These are phyloP conservation scores for Clarias platycephalus DNA, from an alignment of 2,797 vertebrate species.

Conservation along the genomic window DNA sequence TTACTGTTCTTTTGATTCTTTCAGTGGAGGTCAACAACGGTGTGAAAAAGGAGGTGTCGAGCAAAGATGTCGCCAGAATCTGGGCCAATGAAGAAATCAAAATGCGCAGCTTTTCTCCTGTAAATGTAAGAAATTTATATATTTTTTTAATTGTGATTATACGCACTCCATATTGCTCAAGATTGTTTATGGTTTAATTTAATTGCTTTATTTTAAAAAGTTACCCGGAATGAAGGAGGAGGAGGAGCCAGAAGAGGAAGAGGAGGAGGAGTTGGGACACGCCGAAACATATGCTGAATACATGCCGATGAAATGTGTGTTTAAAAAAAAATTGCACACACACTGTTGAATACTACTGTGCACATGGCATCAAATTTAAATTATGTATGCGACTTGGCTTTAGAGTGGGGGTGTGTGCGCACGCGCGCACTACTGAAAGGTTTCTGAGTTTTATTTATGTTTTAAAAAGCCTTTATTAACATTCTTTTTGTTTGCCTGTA, in stretches of 20 bases:
- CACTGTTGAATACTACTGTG: neutral
- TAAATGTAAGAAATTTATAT: constrained; percentile 76
- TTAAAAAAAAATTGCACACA: neutral
- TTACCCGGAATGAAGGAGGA: constrained; percentile 88
- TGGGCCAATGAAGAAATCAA: constrained; percentile 92
- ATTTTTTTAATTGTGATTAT: constrained; percentile 6
- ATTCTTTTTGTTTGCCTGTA: constrained; percentile 55
- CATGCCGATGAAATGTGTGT: constrained; percentile 96
- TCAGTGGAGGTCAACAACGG: constrained; percentile 92
- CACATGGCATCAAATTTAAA: neutral
- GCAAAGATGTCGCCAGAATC: constrained; percentile 88
- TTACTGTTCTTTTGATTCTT: constrained; percentile 48
- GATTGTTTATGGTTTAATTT: neutral
- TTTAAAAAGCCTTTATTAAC: constrained; percentile 25
- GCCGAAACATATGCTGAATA: constrained; percentile 98
- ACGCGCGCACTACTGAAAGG: neutral
- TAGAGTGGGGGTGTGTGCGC: neutral
- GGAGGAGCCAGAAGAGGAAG: constrained; percentile 95
- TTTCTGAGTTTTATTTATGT: neutral
- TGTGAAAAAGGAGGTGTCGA: constrained; percentile 89
- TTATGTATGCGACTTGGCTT: neutral
- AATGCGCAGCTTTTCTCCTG: constrained; percentile 88
- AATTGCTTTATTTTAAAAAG: constrained; percentile 73
- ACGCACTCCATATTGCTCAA: neutral
- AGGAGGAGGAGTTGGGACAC: constrained; percentile 97